phyloP scores from a whole-genome alignment of 2,113 vertebrate species.

The Macroglossus sobrinus region DNA sequence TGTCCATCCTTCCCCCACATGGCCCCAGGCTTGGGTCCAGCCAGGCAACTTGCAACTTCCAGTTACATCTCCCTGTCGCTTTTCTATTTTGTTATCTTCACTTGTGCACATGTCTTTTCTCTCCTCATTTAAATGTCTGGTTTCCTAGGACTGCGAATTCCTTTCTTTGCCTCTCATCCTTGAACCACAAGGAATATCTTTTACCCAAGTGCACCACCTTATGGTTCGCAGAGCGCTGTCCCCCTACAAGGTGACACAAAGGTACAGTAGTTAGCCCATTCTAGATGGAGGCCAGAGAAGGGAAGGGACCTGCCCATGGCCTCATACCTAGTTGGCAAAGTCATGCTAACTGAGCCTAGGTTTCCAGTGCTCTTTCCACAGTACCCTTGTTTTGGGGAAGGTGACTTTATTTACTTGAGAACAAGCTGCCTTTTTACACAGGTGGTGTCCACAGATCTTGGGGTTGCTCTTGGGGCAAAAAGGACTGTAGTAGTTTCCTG shows the following conservation, averaged over 20 bases:
- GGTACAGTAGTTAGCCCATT: neutral
- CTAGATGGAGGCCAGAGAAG: neutral
- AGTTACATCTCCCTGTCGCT: too few relatives aligned
- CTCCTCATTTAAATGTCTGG: neutral
- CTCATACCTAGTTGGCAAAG: neutral
- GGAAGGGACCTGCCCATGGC: neutral
- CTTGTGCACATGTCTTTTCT: neutral
- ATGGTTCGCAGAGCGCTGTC: neutral
- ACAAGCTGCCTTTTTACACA: neutral
- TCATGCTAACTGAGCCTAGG: neutral
- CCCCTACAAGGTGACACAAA: neutral
- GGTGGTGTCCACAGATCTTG: neutral
- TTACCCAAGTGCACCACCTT: neutral
- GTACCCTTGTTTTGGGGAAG: neutral
- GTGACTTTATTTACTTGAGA: neutral
- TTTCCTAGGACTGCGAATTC: neutral
- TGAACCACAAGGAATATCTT: neutral
- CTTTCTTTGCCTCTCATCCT: neutral
- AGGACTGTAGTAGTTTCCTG: neutral
- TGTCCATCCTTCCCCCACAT: fast-evolving
- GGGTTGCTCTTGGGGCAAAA: neutral
- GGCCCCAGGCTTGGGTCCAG: neutral
- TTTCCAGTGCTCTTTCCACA: neutral
- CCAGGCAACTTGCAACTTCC: neutral
- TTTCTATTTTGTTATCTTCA: neutral